Conservation (phyloP, 2,797 vertebrate species). For the Gymnothorax reevesii region DNA sequence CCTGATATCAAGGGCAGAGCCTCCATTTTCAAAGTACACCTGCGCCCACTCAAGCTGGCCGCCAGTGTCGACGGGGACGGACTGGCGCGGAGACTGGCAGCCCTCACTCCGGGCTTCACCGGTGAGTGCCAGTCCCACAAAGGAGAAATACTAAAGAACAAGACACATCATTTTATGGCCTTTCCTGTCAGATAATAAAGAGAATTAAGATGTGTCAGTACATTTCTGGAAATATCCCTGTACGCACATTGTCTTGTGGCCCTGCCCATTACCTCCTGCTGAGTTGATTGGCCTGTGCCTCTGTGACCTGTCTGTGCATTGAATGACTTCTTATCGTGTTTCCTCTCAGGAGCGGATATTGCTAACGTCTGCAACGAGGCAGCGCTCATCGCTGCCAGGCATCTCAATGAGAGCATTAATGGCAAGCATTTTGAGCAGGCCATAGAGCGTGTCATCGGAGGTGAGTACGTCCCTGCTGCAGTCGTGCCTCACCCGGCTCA, state of each 20-base stretch:
- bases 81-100: conserved; percentile 73
- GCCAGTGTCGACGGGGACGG: conserved; percentile 58
- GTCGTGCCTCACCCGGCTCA: not conserved
- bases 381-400: conserved; percentile 72
- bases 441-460: conserved; percentile 78
- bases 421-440: conserved; percentile 77
- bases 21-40: conserved; percentile 80
- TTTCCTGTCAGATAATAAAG: not conserved
- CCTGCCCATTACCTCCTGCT: not conserved
- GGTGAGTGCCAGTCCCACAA: conserved; percentile 54
- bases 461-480: conserved; percentile 39
- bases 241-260: not conserved
- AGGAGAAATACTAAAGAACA: not conserved
- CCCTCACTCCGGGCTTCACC: conserved; percentile 75
- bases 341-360: conserved; percentile 62
- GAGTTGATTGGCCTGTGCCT: not conserved
- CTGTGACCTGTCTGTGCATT: not conserved
- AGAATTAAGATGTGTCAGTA: not conserved
- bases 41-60: conserved; percentile 74
- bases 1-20: conserved; percentile 82
- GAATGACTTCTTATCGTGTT: not conserved
- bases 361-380: conserved; percentile 77
- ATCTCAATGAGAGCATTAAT: conserved; percentile 59
- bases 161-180: not conserved
- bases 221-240: not conserved